Conservation (phyloP, 2,888 invertebrate genomes). For the Campopleginae sp. region DNA sequence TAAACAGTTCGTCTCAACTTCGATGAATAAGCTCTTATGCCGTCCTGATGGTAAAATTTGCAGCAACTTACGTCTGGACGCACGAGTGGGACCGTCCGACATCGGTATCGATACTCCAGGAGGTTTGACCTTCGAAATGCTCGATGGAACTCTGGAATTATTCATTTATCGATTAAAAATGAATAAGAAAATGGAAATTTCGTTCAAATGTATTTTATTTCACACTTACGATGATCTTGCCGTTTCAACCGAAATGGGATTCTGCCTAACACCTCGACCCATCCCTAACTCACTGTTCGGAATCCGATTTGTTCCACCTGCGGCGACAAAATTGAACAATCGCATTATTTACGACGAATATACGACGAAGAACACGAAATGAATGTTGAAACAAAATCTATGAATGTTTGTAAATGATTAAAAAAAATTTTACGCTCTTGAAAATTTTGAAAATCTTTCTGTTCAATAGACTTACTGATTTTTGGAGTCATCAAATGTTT, state of each 20-base stretch:
- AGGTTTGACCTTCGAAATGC: slow-evolving; percentile 60
- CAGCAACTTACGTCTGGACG: slow-evolving; percentile 68
- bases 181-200: not conserved
- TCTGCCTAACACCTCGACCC: slow-evolving; percentile 51
- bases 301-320: slow-evolving; percentile 50
- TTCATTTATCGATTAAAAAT: not conserved
- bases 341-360: not conserved
- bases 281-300: slow-evolving; percentile 24
- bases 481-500: slow-evolving; percentile 53
- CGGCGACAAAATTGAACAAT: slow-evolving; percentile 8
- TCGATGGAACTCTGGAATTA: slow-evolving; percentile 35
- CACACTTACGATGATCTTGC: slow-evolving; percentile 58
- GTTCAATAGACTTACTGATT: slow-evolving; percentile 28
- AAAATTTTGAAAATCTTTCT: not conserved
- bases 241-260: slow-evolving; percentile 38
- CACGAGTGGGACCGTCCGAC: slow-evolving; percentile 63
- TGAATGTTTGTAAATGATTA: not conserved
- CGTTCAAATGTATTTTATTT: not conserved
- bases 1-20: slow-evolving; percentile 28
- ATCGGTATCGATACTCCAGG: slow-evolving; percentile 64
- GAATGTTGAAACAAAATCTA: not conserved
- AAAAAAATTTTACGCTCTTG: not conserved
- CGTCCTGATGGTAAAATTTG: not conserved
- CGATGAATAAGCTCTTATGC: not conserved
- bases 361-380: not conserved